Evolutionary conservation across 2,113 vertebrate genomes (phyloP).

Genomic region (Apodemus speciosus): DNA sequence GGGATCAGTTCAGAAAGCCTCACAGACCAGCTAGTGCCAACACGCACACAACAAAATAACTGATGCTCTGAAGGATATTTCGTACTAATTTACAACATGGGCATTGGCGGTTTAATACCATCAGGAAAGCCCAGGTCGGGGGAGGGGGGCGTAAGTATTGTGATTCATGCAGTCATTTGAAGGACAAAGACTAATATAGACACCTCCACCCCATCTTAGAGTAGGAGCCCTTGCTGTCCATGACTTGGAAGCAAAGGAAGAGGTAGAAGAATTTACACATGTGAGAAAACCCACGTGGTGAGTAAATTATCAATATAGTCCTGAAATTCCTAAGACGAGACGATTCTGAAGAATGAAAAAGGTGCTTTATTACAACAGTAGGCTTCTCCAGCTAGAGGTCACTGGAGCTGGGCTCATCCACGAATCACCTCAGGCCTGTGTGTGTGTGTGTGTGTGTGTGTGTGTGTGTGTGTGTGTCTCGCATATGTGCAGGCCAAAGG

Average conservation of each 20-base stretch:
- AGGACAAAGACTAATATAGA: background rate
- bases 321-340: background rate
- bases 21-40: background rate
- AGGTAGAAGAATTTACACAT: background rate
- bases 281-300: background rate
- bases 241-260: background rate
- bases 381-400: background rate
- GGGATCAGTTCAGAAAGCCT: background rate
- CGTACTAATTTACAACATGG: background rate
- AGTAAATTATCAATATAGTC: background rate
- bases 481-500: background rate
- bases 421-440: background rate
- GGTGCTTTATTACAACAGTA: background rate
- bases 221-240: background rate
- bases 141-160: background rate
- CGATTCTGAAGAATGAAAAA: background rate
- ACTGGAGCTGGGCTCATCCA: background rate
- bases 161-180: background rate
- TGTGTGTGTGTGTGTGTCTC: background rate
- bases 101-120: background rate
- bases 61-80: background rate
- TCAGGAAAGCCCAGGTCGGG: background rate
- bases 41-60: background rate
- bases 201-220: background rate
- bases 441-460: background rate